Evolutionary conservation across 2,888 invertebrate species (phyloP).

Genomic region (Andrena dorsata): DNA sequence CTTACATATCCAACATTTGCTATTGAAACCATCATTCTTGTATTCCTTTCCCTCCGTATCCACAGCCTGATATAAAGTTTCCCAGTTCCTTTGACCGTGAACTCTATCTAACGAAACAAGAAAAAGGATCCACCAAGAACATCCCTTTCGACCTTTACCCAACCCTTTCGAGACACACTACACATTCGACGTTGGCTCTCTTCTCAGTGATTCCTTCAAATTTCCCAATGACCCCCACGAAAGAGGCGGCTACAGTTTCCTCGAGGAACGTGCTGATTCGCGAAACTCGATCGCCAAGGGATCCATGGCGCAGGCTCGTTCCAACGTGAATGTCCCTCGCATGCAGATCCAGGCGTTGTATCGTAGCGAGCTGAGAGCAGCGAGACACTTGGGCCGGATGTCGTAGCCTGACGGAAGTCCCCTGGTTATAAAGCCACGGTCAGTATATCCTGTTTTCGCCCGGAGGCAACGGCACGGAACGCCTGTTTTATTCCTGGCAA

Average conservation of each 20-base stretch:
- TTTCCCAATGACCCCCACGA: neutral
- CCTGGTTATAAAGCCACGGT: slow-evolving; percentile 24
- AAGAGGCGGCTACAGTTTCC: neutral
- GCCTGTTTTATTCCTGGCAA: slow-evolving; percentile 43
- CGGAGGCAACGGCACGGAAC: neutral
- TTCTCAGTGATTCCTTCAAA: neutral
- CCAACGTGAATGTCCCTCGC: neutral
- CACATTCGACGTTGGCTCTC: neutral
- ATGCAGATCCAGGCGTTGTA: neutral
- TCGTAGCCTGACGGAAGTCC: slow-evolving; percentile 26
- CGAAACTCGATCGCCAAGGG: neutral
- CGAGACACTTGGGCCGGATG: slow-evolving; percentile 18
- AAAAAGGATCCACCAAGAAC: too few species aligned
- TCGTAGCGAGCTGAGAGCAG: neutral
- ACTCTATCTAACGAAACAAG: too few species aligned
- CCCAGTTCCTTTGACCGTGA: too few species aligned
- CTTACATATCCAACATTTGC: too few species aligned
- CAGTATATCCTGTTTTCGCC: slow-evolving; percentile 28
- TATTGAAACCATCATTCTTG: neutral
- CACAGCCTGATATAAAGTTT: too few species aligned
- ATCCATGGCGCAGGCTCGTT: neutral
- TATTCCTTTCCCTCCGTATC: neutral
- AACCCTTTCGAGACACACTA: neutral
- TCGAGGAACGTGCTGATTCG: slow-evolving; percentile 18
- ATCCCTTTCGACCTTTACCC: neutral